Percentiles rank a stretch among this genome's conserved stretches.
Conservation (phyloP, 2,888 invertebrate genomes). For the Dinocampus coccinellae region DNA sequence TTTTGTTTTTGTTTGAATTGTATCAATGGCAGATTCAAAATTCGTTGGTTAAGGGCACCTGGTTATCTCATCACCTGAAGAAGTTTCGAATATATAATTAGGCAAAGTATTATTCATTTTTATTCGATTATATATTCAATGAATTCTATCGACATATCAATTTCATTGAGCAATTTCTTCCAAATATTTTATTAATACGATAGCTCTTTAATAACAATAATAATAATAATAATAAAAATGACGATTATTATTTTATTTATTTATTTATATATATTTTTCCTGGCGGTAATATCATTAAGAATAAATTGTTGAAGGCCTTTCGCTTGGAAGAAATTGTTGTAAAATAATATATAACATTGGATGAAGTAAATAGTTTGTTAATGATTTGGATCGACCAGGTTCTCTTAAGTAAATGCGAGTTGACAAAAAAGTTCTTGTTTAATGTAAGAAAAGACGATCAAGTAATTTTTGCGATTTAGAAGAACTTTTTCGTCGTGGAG, state of each 20-base stretch:
- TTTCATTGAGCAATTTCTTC: not conserved
- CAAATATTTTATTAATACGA: not conserved
- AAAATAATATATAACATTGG: not conserved
- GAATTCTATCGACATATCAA: not conserved
- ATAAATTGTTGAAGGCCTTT: not conserved
- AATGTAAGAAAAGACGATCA: constrained; percentile 35
- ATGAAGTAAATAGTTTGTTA: not conserved
- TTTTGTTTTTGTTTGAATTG: not conserved
- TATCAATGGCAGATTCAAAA: not conserved
- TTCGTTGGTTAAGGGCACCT: not conserved
- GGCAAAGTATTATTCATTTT: constrained; percentile 4
- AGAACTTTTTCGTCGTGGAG: constrained; percentile 61
- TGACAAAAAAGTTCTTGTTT: constrained; percentile 63
- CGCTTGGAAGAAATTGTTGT: not conserved
- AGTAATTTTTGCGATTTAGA: constrained; percentile 20
- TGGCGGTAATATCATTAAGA: not conserved
- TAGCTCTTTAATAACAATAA: too few relatives aligned
- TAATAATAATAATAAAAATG: too few relatives aligned
- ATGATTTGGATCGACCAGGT: not conserved
- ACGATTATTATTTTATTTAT: too few relatives aligned
- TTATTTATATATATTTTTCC: too few relatives aligned
- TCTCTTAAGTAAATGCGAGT: constrained; percentile 53
- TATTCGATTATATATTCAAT: not conserved
- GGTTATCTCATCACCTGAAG: not conserved
- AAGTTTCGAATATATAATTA: not conserved